Base-by-base conservation (phyloP, 2,797 vertebrate genomes). In the Chelmon rostratus region DNA sequence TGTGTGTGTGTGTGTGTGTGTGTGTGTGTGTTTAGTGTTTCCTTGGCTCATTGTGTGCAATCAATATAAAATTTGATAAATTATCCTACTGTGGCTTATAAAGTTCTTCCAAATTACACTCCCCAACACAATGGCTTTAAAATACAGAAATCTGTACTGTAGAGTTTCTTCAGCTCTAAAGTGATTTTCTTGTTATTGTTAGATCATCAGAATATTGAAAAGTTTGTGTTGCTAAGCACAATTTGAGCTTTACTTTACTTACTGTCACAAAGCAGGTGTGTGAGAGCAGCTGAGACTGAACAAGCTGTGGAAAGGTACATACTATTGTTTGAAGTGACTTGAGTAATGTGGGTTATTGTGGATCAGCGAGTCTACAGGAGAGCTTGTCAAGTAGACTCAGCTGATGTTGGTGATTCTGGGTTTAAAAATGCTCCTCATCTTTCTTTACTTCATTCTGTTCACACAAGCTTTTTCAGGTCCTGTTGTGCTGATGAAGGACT, bases 401-500 rank as follows among this genome's bases (percentile, higher is more conserved):
- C 18, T 37, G 46, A 31, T 50, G 50, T 40, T 67, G 50, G 50
- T 44, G 49, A 35, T 21, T 65, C 31, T 63, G 10, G 28, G 33
- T 44, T 49, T 15, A 33, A 28, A 46, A 66, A 16, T 12, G 52
- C 18, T 18, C 12, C 3, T 52, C 6, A 10, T 42, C 2, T 5
- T 25, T 40, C 38, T 61, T 59, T 47, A 35, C 16, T 44, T 44
- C 50, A 5, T 4, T 47, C 44, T 68, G n/a, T 59, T 33, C 2
- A 61, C 21, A 54, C 6, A 64, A n/a, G 35, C 18, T 13, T 58
- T 33, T 62, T 42, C 21, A 57, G 31, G 13, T 35, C 33, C 7
- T 31, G 18, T 40, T 62, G 42, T 56, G 47, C 49, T 67, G 42
- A 42, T 59, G 18, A n/a, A 59, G n/a, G 52, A 46, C 64, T 44